Evolutionary conservation across 2,797 vertebrate genomes (phyloP).

Genomic region (Euthynnus affinis): DNA sequence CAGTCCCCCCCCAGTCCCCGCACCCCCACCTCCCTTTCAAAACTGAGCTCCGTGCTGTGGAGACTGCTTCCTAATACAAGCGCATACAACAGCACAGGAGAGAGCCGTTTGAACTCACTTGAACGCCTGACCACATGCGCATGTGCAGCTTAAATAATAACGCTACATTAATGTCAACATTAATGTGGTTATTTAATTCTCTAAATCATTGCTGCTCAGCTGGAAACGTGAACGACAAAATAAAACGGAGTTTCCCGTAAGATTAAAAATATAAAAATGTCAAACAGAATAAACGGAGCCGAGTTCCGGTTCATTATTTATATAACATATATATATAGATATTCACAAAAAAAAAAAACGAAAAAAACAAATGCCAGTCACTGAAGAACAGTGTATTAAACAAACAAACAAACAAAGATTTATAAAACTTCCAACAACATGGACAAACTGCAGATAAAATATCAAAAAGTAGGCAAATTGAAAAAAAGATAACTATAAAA

Average conservation of each 20-base stretch:
- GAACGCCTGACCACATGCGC: not conserved
- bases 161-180: not conserved
- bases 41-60: slow-evolving; percentile 37
- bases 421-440: slow-evolving; percentile 35
- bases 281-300: slow-evolving; percentile 28
- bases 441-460: slow-evolving; percentile 25
- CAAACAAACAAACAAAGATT: not conserved
- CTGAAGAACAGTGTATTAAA: slow-evolving; percentile 13
- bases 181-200: not conserved
- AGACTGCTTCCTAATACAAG: not conserved
- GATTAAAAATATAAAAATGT: not conserved
- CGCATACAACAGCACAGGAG: not conserved
- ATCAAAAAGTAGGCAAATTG: not conserved
- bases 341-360: slow-evolving; percentile 51
- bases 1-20: not conserved
- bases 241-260: not conserved
- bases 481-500: not conserved
- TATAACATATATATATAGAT: slow-evolving; percentile 52
- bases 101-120: slow-evolving; percentile 8
- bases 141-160: slow-evolving; percentile 1
- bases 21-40: not conserved
- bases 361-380: slow-evolving; percentile 28
- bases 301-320: slow-evolving; percentile 36
- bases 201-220: not conserved
- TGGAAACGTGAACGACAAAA: not conserved